Base-by-base conservation (phyloP, 1,140 invertebrate species). In the Schlechtendalia chinensis region DNA sequence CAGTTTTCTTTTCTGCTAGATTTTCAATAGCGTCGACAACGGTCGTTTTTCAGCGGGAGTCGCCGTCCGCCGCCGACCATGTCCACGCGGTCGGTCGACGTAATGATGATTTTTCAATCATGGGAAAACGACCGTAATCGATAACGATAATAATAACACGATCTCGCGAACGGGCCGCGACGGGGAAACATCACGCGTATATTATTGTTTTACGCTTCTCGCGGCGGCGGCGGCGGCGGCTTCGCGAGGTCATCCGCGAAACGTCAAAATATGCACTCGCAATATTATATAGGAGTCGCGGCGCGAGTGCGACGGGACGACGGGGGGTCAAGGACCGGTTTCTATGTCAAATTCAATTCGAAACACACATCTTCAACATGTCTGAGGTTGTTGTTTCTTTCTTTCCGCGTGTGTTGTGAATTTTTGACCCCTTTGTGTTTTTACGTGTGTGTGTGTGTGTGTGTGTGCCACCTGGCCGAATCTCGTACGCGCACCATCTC, bases 321-420 rank as follows among this genome's bases (percentile, higher is more conserved):
- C n/a, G 32, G 75, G 74, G 75, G 58, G 75, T 79, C 75, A 79
- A 79, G 75, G 75, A 79, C 75, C 75, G 75, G 75, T 79, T 79
- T 79, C 75, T 79, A 63, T 79, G 75, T 79, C 75, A 79, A 79
- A 79, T 79, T 79, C 75, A 54, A 79, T 79, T 79, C 58, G 75
- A 79, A 79, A 79, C 75, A 79, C 75, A 79, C 75, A 63, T 79
- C 56, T 59, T 47, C 22, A 77, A 61, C 74, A 22, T n/a, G 56
- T 59, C 56, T 39, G n/a, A 59, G 39, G 32, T 75, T 77, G 32
- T 39, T 39, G 3, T 39, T 39, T 39, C 8, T 39, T 8, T 39
- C 8, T 39, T 39, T 39, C 8, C 32, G 32, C 8, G 32, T 8
- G 32, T 39, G n/a, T 56, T n/a, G 74, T 59, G 22, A 77, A 77